Evolutionary conservation across 2,113 vertebrate genomes (phyloP).

Genomic region (Heterotis niloticus): DNA sequence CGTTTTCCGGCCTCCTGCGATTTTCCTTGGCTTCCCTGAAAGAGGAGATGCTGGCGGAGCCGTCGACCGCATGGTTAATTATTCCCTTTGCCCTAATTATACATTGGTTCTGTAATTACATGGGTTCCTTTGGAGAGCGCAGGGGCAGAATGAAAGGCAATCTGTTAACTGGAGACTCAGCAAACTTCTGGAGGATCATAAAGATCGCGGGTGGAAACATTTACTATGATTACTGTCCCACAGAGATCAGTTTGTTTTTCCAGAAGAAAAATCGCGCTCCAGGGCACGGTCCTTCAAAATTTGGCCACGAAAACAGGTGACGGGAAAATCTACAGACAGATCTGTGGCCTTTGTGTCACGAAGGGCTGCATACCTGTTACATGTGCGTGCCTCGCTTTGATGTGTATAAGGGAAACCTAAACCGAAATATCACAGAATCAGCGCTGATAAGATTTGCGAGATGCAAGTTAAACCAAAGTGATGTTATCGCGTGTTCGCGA

Average conservation of each 20-base stretch:
- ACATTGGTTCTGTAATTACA: constrained; percentile 49
- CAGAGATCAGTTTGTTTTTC: constrained; percentile 27
- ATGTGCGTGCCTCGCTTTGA: background rate
- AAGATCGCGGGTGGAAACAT: constrained; percentile 34
- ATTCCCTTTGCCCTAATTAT: constrained; percentile 52
- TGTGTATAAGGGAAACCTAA: constrained; percentile 7
- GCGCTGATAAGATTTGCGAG: constrained; percentile 10
- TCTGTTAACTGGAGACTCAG: constrained; percentile 46
- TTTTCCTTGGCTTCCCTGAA: constrained; percentile 41
- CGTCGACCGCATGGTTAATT: constrained; percentile 44
- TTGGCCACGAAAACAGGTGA: constrained; percentile 8
- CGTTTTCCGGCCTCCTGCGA: constrained; percentile 23
- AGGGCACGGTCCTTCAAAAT: background rate
- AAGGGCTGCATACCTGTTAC: background rate
- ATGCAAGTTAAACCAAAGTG: constrained; percentile 1
- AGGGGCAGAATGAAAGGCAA: constrained; percentile 41
- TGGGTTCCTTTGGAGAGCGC: constrained; percentile 40
- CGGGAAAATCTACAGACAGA: background rate
- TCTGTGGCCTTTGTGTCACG: background rate
- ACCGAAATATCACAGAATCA: constrained; percentile 10
- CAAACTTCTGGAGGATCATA: constrained; percentile 39
- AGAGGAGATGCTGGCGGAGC: constrained; percentile 37
- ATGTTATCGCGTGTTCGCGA: constrained; percentile 1
- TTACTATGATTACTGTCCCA: constrained; percentile 36
- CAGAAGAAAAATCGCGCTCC: background rate